Evolutionary conservation across 2,888 invertebrate genomes (phyloP).

Genomic region (Gymnocheta viridis): DNA sequence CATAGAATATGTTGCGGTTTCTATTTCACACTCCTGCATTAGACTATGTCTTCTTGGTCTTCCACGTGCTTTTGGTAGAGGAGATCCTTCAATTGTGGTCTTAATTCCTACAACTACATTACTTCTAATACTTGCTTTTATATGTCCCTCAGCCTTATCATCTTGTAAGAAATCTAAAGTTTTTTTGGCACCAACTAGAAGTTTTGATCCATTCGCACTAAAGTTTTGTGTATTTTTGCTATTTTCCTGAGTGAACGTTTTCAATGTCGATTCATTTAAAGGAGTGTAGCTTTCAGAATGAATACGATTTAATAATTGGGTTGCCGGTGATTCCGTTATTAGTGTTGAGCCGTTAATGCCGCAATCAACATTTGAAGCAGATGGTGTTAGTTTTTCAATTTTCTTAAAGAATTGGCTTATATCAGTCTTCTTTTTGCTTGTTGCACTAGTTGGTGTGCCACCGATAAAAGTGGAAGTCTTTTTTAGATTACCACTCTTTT

Average conservation of each 20-base stretch:
- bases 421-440: constrained; percentile 77
- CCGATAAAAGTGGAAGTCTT: constrained; percentile 67
- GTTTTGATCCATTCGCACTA: constrained; percentile 3
- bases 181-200: not conserved
- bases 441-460: constrained; percentile 68
- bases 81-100: not conserved
- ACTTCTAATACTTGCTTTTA: constrained; percentile 4
- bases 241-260: not conserved
- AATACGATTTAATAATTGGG: constrained; percentile 76
- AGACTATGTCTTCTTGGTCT: constrained; percentile 54
- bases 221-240: not conserved
- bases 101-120: constrained; percentile 24
- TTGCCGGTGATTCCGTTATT: constrained; percentile 76
- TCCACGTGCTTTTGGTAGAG: not conserved
- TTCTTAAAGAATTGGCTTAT: constrained; percentile 77
- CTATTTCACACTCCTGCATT: constrained; percentile 30
- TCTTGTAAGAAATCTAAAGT: constrained; percentile 29
- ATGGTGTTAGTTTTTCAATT: constrained; percentile 61
- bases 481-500: constrained; percentile 66
- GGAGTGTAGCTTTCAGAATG: constrained; percentile 73
- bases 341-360: constrained; percentile 15
- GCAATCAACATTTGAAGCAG: not conserved
- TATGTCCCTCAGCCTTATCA: not conserved
- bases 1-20: constrained; percentile 35
- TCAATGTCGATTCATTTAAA: constrained; percentile 19